Conservation (phyloP, 2,797 vertebrate genomes). For the Rhinichthys osculus region DNA sequence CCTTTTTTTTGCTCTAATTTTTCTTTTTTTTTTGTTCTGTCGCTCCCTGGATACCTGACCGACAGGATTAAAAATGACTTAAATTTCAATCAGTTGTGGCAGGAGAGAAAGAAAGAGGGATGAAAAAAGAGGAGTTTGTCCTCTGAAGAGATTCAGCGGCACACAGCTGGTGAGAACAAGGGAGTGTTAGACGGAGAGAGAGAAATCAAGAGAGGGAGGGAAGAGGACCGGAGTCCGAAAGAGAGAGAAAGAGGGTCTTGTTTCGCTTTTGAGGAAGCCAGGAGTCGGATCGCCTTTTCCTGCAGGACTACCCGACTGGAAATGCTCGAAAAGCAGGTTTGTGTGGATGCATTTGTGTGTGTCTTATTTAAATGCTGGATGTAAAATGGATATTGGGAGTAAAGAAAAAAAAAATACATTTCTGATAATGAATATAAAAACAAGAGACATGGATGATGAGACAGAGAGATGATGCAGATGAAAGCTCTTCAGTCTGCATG, state of each 20-base stretch:
- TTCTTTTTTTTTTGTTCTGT: constrained; percentile 26
- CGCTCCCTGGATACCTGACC: constrained; percentile 61
- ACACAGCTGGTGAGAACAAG: constrained; percentile 61
- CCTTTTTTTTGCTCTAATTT: not conserved
- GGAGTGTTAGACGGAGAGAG: constrained; percentile 45
- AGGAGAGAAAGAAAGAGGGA: constrained; percentile 52
- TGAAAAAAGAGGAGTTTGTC: constrained; percentile 63
- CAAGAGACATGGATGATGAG: constrained; percentile 18
- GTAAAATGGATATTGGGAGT: constrained; percentile 14
- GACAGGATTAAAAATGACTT: constrained; percentile 65
- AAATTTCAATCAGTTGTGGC: constrained; percentile 61
- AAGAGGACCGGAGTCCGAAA: constrained; percentile 34
- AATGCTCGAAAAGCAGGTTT: constrained; percentile 57
- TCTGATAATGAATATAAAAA: constrained; percentile 35
- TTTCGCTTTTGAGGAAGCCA: constrained; percentile 55
- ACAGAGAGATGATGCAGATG: constrained; percentile 9
- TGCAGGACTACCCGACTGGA: constrained; percentile 48
- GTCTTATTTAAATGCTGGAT: constrained; percentile 47
- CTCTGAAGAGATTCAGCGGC: constrained; percentile 62
- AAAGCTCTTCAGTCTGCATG: constrained; percentile 32
- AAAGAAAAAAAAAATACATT: not conserved
- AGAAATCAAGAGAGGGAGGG: constrained; percentile 45
- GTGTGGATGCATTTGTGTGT: constrained; percentile 37
- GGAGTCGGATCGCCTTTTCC: constrained; percentile 39
- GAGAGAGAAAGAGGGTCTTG: constrained; percentile 53